Evolutionary conservation across 2,113 vertebrate genomes (phyloP), one percentile per base, ranked within the genome.

Genomic region (Archocentrus centrarchus): DNA sequence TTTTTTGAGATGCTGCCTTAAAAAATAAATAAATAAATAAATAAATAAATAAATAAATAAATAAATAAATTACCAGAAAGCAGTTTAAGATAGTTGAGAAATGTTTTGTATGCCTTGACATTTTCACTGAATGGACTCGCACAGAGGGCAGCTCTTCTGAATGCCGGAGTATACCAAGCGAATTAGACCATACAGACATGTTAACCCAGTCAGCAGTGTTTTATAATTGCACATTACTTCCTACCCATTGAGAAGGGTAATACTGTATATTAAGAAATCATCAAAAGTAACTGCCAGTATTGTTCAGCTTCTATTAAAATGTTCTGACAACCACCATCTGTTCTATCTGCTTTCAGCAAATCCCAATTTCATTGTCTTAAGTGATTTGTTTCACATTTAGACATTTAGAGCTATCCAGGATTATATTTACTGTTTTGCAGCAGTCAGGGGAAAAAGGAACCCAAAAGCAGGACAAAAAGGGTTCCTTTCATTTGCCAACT

Each of bases 101-200:
- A 85, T 75, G 77, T 80, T 88, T 85, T 85, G 70, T 75, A 30
- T 39, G 63, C 68, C 41, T 58, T 85, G 84, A 83, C 88, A 92
- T 87, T 91, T 87, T 18, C 79, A 86, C 24, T 75, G 57, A 88
- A 91, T 78, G 57, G 68, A 66, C 68, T 68, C 2, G 2, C 62
- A 60, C 53, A 66, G 22, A 63, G 66, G 75, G 58, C 47, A 55
- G 44, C 81, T 75, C 59, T 53, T 88, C 60, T 77, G 76, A 82
- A 88, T 81, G 61, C 68, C 20, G 3, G 10, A 68, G 57, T 55
- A 66, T 80, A 75, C 59, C 75, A 53, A 58, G 39, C 77, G 77
- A 62, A 84, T 91, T 62, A 32, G 27, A 81, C 84, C 27, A 24
- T 87, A 82, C 60, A 82, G 84, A 90, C 80, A 81, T 68, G 64